A percentile compares a stretch with the other conserved stretches of the same genome.
Conservation (phyloP, 2,888 invertebrate species). For the Lamellibrachia satsuma region DNA sequence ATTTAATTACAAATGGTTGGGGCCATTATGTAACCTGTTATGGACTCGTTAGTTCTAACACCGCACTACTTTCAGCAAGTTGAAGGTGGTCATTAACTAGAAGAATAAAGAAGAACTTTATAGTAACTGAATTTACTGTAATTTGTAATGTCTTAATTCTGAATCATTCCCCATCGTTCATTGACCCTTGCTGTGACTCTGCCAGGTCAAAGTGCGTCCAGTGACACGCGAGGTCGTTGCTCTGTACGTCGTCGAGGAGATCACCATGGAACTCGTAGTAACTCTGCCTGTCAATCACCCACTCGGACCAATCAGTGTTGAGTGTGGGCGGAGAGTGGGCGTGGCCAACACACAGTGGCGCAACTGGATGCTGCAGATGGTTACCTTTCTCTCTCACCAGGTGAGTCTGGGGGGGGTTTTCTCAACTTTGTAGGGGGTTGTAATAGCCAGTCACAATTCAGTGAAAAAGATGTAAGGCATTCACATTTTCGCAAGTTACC, state of each 20-base stretch:
- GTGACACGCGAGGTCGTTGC: conserved; percentile 82
- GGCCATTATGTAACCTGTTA: no score
- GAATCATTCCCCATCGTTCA: background rate
- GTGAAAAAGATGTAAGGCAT: no score
- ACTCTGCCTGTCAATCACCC: conserved; percentile 85
- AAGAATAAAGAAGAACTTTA: no score
- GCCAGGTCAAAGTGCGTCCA: conserved; percentile 70
- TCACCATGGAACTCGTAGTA: conserved; percentile 79
- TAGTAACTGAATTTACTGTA: background rate
- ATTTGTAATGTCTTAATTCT: background rate
- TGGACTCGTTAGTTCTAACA: no score
- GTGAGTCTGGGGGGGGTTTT: conserved; percentile 56
- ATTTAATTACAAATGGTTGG: no score
- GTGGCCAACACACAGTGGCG: conserved; percentile 78
- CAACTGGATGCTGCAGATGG: conserved; percentile 82
- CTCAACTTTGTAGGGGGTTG: no score
- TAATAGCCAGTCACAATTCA: no score
- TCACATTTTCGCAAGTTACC: no score
- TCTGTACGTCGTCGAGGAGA: conserved; percentile 74
- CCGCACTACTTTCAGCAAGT: no score
- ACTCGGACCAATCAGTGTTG: conserved; percentile 78
- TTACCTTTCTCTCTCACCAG: conserved; percentile 87
- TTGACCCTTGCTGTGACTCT: background rate
- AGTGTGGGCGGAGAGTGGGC: conserved; percentile 71
- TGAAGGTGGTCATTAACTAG: no score